Conservation (phyloP, 2,888 invertebrate genomes). For the Rhingia rostrata region DNA sequence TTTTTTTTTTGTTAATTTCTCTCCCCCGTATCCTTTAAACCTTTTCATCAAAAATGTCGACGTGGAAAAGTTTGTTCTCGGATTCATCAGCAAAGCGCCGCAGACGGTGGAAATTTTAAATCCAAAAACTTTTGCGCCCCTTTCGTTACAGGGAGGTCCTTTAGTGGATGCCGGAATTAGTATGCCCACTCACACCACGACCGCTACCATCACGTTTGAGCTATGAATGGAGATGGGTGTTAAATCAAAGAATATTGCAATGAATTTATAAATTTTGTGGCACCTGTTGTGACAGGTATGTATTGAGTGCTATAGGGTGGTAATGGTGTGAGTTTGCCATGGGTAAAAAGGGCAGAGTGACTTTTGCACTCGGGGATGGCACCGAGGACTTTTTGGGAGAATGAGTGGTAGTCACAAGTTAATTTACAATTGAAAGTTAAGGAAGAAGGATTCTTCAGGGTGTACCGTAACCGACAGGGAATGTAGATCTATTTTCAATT, state of each 20-base stretch:
- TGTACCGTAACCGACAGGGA: neutral
- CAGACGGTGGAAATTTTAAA: constrained; percentile 48
- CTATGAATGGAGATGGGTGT: constrained; percentile 23
- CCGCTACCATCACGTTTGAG: neutral
- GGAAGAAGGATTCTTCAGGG: constrained; percentile 23
- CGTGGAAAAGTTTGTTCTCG: constrained; percentile 46
- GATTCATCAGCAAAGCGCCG: constrained; percentile 36
- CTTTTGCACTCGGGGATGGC: constrained; percentile 21
- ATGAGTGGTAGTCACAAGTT: constrained; percentile 22
- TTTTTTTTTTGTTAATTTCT: neutral
- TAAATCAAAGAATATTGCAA: constrained; percentile 72
- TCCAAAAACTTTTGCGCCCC: constrained; percentile 35
- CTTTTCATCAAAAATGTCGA: constrained; percentile 68
- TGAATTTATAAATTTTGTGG: constrained; percentile 72
- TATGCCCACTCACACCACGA: neutral
- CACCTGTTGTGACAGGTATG: constrained; percentile 63
- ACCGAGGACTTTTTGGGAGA: neutral
- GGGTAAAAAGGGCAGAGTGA: neutral
- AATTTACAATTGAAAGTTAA: constrained; percentile 49
- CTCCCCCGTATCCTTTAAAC: constrained; percentile 22
- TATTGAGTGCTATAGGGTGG: neutral
- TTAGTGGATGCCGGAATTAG: neutral
- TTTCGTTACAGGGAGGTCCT: neutral
- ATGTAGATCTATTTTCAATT: constrained; percentile 11
- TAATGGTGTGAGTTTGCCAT: no score